Conservation (phyloP, 2,797 vertebrate genomes). For the Glossophaga mutica region DNA sequence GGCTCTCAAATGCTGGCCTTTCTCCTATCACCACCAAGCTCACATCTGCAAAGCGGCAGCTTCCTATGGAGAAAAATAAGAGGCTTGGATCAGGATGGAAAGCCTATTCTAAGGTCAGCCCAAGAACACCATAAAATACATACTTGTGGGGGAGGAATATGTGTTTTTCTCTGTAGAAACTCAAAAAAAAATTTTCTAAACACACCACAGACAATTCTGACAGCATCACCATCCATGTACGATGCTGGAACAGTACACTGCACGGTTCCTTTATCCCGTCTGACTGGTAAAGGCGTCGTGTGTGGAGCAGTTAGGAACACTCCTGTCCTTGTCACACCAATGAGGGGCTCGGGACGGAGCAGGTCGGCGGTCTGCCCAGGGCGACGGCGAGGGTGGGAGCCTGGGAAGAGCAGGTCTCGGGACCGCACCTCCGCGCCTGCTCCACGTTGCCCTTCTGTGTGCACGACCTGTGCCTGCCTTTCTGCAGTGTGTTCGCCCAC, state of each 20-base stretch:
- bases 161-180: not conserved
- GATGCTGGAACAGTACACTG: not conserved
- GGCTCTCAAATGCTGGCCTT: not conserved
- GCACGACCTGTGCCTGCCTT: not conserved
- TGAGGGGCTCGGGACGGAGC: not conserved
- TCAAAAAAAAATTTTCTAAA: not conserved
- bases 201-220: not conserved
- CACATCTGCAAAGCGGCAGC: not conserved
- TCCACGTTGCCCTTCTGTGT: not conserved
- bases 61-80: not conserved
- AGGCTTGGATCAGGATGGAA: not conserved
- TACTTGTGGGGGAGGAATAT: not conserved
- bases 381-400: fast-evolving
- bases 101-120: not conserved
- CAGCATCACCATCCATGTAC: not conserved
- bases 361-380: not conserved
- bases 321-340: not conserved
- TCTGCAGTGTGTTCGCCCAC: not conserved
- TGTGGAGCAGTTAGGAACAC: not conserved
- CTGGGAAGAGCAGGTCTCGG: not conserved
- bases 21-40: not conserved
- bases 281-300: not conserved
- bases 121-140: not conserved
- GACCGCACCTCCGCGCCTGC: fast-evolving
- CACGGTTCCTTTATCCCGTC: not conserved